Evolutionary conservation across 2,113 vertebrate genomes (phyloP), one percentile per base, ranked within the genome.

Genomic region (Acanthochromis polyacanthus): DNA sequence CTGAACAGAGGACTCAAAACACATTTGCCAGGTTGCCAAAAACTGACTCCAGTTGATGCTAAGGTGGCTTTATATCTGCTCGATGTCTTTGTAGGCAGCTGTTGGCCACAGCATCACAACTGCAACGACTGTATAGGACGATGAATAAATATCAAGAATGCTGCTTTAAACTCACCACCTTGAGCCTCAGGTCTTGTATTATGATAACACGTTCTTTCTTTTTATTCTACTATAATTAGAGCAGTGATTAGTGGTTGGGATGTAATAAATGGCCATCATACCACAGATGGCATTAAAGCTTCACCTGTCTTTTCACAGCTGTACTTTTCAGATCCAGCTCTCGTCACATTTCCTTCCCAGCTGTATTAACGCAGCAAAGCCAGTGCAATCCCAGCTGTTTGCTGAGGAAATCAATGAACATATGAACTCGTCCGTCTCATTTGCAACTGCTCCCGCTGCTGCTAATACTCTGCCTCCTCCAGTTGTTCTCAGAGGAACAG

Each of bases 341-440:
- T 11, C 53, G 60, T 56, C 56, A 63, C 63, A 45, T 57, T 57
- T 68, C 68, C 52, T 58, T 50, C 61, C 16, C 55, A 8, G 40
- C 36, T 72, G 53, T 28, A 50, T 70, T 71, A 56, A 45, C 6
- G 15, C 51, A 10, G 48, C 53, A 82, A 80, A 81, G 52, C 75
- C 19, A 25, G 70, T 63, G 53, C 3, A 1, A 57, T 65, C 67
- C 52, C 56, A 63, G 82, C 74, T 87, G 78, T 81, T 86, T 76
- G 81, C 45, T 11, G 65, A 83, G 56, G 57, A 80, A 84, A 82
- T 83, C 57, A 5, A 83, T 88, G 74, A 89, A 86, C 86, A 78
- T 75, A 86, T 82, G 71, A 89, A 89, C 61, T 16, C 60, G 69
- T 74, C 50, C 17, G 3, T 62, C 53, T 89, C 53, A 56, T 81